Evolutionary conservation across 2,888 invertebrate species (phyloP), one percentile per base, ranked within the genome.

Genomic region (Ormyrus thymus): DNA sequence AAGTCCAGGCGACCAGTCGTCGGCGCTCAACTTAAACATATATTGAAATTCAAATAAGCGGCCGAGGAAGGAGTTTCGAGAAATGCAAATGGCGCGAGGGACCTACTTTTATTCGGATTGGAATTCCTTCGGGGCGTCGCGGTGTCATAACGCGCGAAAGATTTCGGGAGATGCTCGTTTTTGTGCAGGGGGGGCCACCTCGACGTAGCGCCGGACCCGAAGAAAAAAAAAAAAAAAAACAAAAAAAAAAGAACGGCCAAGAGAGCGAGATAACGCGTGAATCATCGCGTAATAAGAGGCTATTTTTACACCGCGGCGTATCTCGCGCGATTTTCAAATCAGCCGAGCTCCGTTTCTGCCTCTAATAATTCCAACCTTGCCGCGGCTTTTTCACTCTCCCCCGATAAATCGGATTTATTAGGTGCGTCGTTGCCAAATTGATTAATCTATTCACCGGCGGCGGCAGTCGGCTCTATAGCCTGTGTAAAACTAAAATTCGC

Each of bases 261-360:
- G 53, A n/a, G 53, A 45, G 48, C 48, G 15, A 76, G 76, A 76
- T 76, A 76, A 71, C 70, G 55, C 71, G 64, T 76, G 76, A 76
- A 64, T 76, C 76, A 76, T 76, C 76, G 76, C 65, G 65, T 76
- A 71, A 76, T 76, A 69, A 71, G 65, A 46, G 65, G 70, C 71
- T 76, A 76, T 76, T 76, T 76, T 71, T 76, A 62, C n/a, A 75
- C 58, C 71, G 76, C 46, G 13, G 4, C 46, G 15, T 75, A 66
- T 75, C 66, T 74, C 61, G 29, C 13, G 43, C 46, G 15, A 55
- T 70, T 76, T 70, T 76, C 50, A 62, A 64, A 62, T 29, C 29
- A 0, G 29, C 29, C 29, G 46, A 74, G 45, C 50, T 45, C 56
- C 29, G 59, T 15, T 53, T 59, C 51, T 43, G 29, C 29, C 61